Percentiles rank a stretch among this genome's conserved stretches.
Conservation (phyloP, 1,140 invertebrate genomes). For the Coboldia fuscipes region DNA sequence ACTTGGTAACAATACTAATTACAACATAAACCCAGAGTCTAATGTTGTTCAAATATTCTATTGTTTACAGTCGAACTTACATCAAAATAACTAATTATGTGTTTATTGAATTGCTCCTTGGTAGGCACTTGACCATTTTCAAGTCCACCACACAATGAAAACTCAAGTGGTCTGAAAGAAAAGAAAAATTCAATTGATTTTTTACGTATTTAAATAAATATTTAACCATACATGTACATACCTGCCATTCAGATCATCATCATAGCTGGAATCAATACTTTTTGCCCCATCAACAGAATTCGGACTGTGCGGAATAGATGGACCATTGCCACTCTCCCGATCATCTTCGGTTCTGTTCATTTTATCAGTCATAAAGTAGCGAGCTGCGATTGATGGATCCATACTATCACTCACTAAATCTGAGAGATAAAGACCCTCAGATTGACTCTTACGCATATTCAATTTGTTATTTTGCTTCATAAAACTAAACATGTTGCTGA, state of each 20-base stretch:
- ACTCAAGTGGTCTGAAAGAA: conserved; percentile 14
- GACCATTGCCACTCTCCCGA: conserved; percentile 83
- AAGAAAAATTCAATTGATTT: neutral
- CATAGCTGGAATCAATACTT: conserved; percentile 59
- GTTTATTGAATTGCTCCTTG: conserved; percentile 48
- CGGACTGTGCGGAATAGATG: conserved; percentile 82
- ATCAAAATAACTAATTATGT: conserved; percentile 33
- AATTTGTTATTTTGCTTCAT: conserved; percentile 67
- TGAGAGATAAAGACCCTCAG: conserved; percentile 72
- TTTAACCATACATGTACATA: too few relatives aligned
- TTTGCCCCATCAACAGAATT: conserved; percentile 64
- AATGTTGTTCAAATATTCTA: too few relatives aligned
- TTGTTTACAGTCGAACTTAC: conserved; percentile 12
- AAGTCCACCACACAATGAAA: conserved; percentile 61
- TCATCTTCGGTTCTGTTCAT: conserved; percentile 52
- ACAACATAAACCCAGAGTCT: too few relatives aligned
- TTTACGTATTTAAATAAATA: conserved; percentile 4
- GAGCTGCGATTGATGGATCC: conserved; percentile 71
- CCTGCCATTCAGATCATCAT: conserved; percentile 49
- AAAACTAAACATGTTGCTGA: conserved; percentile 80
- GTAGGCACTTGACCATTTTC: conserved; percentile 33
- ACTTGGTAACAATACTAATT: neutral
- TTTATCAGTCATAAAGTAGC: conserved; percentile 57
- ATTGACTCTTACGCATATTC: conserved; percentile 42
- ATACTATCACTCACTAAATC: conserved; percentile 74